Evolutionary conservation across 2,888 invertebrate genomes (phyloP).

Genomic region (Agrotis exclamationis): DNA sequence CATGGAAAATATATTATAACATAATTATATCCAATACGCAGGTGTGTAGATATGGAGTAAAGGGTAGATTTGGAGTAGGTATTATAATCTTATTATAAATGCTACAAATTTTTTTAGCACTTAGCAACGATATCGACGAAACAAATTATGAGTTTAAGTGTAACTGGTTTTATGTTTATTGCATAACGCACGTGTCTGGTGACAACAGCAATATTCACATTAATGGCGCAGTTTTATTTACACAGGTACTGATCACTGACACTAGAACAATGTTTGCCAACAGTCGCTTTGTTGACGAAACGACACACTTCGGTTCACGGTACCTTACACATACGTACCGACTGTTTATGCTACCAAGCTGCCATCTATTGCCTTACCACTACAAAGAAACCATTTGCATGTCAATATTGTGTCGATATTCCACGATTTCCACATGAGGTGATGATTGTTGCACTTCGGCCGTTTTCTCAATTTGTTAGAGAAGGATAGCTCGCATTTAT

Average conservation of each 20-base stretch:
- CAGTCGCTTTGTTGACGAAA: constrained; percentile 73
- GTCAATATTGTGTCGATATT: constrained; percentile 73
- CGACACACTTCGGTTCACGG: constrained; percentile 77
- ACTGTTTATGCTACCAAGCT: constrained; percentile 73
- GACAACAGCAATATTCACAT: constrained; percentile 53
- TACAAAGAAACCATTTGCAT: constrained; percentile 79
- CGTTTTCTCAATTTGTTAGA: constrained; percentile 58
- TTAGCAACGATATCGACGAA: constrained; percentile 7
- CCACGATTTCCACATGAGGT: constrained; percentile 66
- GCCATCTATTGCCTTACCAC: constrained; percentile 73
- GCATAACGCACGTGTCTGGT: constrained; percentile 47
- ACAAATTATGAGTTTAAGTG: constrained; percentile 20
- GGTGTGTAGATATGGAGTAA: neutral
- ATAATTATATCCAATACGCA: neutral
- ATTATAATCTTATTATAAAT: neutral
- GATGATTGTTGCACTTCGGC: constrained; percentile 61
- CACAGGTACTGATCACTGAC: constrained; percentile 64
- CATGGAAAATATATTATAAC: neutral
- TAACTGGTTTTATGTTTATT: constrained; percentile 38
- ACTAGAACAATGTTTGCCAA: constrained; percentile 71
- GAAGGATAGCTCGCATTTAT: constrained; percentile 39
- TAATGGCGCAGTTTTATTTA: constrained; percentile 61
- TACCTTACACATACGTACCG: constrained; percentile 62
- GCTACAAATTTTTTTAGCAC: neutral
- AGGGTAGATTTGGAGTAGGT: neutral